phyloP scores from a whole-genome alignment of 2,888 invertebrate genomes.

The Crocallis elinguaria region DNA sequence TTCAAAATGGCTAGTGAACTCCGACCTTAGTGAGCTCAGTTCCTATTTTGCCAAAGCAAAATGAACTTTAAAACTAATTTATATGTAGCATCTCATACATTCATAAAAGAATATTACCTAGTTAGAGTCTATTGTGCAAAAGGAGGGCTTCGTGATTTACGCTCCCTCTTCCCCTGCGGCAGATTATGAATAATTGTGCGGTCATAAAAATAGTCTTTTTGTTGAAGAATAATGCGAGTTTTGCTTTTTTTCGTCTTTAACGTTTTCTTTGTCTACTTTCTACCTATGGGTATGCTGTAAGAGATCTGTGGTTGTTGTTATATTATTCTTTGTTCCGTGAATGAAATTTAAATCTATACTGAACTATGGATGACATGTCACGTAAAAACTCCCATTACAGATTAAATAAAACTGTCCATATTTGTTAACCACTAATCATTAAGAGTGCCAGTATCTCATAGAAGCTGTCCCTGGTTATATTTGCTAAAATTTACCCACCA shows the following conservation, averaged over 20 bases:
- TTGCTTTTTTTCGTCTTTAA: neutral
- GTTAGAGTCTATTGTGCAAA: constrained; percentile 19
- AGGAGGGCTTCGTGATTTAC: constrained; percentile 21
- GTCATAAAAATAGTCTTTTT: constrained; percentile 22
- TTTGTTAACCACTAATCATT: no score
- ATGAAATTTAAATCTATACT: no score
- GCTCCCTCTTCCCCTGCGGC: constrained; percentile 8
- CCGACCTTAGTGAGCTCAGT: no score
- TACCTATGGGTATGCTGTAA: neutral
- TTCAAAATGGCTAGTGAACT: no score
- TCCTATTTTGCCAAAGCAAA: neutral
- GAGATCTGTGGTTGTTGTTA: no score
- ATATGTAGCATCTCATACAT: constrained; percentile 14
- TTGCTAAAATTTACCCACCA: no score
- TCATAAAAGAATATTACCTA: constrained; percentile 24
- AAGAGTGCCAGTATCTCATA: no score
- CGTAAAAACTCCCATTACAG: no score
- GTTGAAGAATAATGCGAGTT: constrained; percentile 12
- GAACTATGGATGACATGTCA: no score
- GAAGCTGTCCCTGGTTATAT: no score
- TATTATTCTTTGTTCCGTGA: no score
- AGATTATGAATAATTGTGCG: constrained; percentile 24
- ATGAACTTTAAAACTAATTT: constrained; percentile 8
- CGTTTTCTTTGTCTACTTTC: neutral
- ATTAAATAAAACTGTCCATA: no score